phyloP scores from a whole-genome alignment of 2,113 vertebrate species.

The Tonatia bakeri region DNA sequence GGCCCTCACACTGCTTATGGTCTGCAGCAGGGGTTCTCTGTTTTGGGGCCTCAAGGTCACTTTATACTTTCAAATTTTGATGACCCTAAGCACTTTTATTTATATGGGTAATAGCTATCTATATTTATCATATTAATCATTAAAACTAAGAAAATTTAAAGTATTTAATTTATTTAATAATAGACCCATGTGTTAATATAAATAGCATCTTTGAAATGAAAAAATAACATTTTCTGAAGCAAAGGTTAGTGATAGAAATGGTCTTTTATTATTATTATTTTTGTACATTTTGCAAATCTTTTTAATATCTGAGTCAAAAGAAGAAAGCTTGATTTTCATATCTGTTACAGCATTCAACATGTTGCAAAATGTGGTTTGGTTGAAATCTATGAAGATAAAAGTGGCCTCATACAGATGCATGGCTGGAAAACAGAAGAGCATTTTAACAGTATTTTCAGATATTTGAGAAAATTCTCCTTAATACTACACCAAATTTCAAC shows the following conservation, averaged over 20 bases:
- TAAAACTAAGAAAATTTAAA: neutral
- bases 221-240: neutral
- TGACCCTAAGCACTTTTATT: neutral
- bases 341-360: neutral
- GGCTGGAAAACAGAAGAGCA: neutral
- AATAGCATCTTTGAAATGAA: neutral
- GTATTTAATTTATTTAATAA: neutral
- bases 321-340: neutral
- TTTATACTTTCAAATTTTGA: neutral
- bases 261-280: neutral
- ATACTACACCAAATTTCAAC: neutral
- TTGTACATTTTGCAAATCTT: neutral
- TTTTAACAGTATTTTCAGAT: neutral
- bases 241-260: neutral
- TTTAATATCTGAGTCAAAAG: neutral
- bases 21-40: neutral
- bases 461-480: neutral
- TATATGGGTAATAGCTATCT: neutral
- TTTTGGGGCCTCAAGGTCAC: neutral
- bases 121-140: neutral
- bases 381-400: neutral
- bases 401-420: neutral
- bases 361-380: neutral
- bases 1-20: neutral
- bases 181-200: neutral